Percentiles rank a stretch among this genome's conserved stretches.
These are phyloP conservation scores for Equus przewalskii DNA, from an alignment of 2,113 vertebrate genomes.

Conservation along the genomic window DNA sequence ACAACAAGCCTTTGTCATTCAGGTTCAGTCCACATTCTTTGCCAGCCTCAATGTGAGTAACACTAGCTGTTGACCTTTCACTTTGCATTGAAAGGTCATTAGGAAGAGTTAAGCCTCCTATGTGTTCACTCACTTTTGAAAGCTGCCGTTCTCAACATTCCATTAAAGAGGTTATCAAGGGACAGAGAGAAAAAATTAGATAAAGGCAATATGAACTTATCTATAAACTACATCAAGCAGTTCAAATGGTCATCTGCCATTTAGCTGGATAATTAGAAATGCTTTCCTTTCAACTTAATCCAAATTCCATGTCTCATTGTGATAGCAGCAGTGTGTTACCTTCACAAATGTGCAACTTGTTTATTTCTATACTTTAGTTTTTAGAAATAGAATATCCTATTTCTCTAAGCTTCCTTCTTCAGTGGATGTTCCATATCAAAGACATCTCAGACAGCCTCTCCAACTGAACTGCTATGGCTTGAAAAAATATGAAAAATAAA, in stretches of 20 bases:
- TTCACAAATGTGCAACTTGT: neutral
- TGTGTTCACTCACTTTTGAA: conserved; percentile 70
- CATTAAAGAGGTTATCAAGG: conserved; percentile 74
- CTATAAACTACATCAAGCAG: neutral
- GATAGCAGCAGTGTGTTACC: conserved; percentile 34
- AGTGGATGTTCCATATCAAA: neutral
- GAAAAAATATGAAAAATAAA: neutral
- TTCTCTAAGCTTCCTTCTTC: neutral
- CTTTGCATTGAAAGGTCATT: conserved; percentile 68
- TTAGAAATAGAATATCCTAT: neutral
- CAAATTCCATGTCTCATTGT: conserved; percentile 29
- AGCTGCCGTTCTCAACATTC: conserved; percentile 45
- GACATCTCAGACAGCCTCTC: neutral
- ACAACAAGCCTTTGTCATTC: conserved; percentile 39
- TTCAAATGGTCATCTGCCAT: conserved; percentile 62
- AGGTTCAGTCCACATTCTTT: neutral
- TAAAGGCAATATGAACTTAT: conserved; percentile 74
- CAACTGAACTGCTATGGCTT: neutral
- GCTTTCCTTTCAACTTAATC: conserved; percentile 62
- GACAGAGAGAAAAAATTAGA: neutral
- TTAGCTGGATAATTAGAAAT: conserved; percentile 65
- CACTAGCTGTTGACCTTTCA: conserved; percentile 75
- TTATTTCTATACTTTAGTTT: neutral
- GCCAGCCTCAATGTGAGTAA: conserved; percentile 60
- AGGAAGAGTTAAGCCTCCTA: conserved; percentile 61